These are phyloP conservation scores for Oreochromis aureus DNA, from an alignment of 2,113 vertebrate genomes.

Conservation along the genomic window DNA sequence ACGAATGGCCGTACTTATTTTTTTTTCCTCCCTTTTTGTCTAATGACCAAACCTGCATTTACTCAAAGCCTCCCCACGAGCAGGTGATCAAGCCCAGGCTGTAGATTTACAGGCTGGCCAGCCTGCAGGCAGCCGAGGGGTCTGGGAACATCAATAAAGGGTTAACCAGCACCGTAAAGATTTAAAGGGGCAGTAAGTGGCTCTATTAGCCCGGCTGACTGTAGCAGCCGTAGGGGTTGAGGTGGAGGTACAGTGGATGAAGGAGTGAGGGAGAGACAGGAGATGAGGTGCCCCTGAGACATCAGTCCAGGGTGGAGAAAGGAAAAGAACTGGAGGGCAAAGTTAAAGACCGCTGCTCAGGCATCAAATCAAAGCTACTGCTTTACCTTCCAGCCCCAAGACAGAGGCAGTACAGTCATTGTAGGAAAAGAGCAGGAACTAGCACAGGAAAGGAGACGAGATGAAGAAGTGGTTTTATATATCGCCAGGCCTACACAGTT, in stretches of 20 bases:
- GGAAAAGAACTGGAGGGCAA: conserved; percentile 17
- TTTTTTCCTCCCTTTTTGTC: conserved; percentile 5
- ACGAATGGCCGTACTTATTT: conserved; percentile 14
- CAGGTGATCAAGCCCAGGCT: conserved; percentile 49
- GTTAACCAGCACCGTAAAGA: conserved; percentile 71
- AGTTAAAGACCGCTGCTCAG: conserved; percentile 35
- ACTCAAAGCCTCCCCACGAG: conserved; percentile 40
- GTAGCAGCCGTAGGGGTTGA: conserved; percentile 37
- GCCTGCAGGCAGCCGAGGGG: conserved; percentile 52
- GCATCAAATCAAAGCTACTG: conserved; percentile 47
- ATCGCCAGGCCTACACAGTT: not conserved
- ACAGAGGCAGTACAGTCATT: conserved; percentile 11
- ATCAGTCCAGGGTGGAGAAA: conserved; percentile 6
- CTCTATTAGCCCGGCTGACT: conserved; percentile 67
- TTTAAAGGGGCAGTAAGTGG: conserved; percentile 74
- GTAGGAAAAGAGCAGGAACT: conserved; percentile 23
- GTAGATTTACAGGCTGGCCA: conserved; percentile 51
- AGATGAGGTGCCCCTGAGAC: conserved; percentile 56
- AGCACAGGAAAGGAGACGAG: conserved; percentile 51
- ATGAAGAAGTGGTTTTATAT: not conserved
- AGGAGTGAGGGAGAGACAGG: conserved; percentile 33
- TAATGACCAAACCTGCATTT: conserved; percentile 54
- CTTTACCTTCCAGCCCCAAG: conserved; percentile 13
- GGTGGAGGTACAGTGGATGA: conserved; percentile 32
- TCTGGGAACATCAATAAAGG: conserved; percentile 69